These are phyloP conservation scores for Scaptomyza graminum DNA, from an alignment of 1,140 invertebrate genomes.

Conservation along the genomic window DNA sequence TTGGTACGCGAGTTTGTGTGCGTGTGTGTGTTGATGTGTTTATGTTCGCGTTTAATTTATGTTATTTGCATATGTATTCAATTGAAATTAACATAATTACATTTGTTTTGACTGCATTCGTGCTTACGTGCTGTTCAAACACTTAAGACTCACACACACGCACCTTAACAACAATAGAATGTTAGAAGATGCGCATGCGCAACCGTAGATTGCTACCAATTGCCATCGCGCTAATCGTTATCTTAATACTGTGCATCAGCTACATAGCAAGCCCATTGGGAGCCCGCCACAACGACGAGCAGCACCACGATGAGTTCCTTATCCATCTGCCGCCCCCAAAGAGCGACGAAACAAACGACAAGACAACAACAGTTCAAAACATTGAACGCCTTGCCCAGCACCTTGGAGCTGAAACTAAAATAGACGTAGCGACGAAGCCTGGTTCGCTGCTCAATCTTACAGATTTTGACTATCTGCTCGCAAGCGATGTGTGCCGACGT, in stretches of 20 bases:
- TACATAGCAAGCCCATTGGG: conserved; percentile 56
- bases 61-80: conserved; percentile 20
- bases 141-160: conserved; percentile 14
- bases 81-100: background rate
- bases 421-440: background rate
- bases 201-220: conserved; percentile 70
- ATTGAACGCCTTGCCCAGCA: background rate
- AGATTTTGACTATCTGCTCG: conserved; percentile 66
- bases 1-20: too few species aligned
- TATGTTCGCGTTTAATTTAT: background rate
- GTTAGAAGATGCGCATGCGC: conserved; percentile 75
- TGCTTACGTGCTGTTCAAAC: background rate
- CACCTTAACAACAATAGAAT: conserved; percentile 29
- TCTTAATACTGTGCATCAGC: conserved; percentile 62
- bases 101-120: conserved; percentile 2
- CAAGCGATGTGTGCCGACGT: conserved; percentile 65
- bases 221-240: conserved; percentile 58
- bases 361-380: background rate
- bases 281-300: conserved; percentile 6
- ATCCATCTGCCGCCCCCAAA: conserved; percentile 48
- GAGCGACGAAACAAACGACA: conserved; percentile 3
- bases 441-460: conserved; percentile 60
- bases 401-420: background rate
- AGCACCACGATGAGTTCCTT: conserved; percentile 53
- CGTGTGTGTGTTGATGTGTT: too few species aligned